Evolutionary conservation across 2,888 invertebrate genomes (phyloP).

Genomic region (Synergus umbraculus): DNA sequence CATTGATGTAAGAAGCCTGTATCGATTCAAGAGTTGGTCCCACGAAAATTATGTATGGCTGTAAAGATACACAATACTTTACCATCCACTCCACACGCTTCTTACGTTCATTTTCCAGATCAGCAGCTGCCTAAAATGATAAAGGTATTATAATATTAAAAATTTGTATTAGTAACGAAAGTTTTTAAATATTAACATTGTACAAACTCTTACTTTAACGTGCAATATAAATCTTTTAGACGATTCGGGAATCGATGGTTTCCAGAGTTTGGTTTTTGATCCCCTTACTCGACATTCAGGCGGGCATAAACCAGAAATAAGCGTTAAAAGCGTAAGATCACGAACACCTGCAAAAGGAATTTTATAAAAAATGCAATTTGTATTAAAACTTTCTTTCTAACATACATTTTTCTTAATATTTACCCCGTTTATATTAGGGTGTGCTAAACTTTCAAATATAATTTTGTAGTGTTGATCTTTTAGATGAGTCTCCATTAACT

Average conservation of each 20-base stretch:
- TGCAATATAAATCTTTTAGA: slow-evolving; percentile 46
- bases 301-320: slow-evolving; percentile 44
- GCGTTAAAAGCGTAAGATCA: slow-evolving; percentile 42
- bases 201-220: slow-evolving; percentile 43
- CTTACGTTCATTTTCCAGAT: too few relatives aligned
- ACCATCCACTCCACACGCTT: too few relatives aligned
- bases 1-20: background rate
- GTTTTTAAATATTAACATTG: too few relatives aligned
- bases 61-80: too few relatives aligned
- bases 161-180: too few relatives aligned
- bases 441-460: background rate
- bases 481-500: background rate
- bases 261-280: slow-evolving; percentile 45
- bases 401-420: background rate
- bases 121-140: too few relatives aligned
- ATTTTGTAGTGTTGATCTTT: background rate
- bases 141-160: too few relatives aligned
- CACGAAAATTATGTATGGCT: too few relatives aligned
- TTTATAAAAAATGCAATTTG: background rate
- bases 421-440: too few relatives aligned
- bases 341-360: slow-evolving; percentile 1
- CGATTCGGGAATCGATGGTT: slow-evolving; percentile 47
- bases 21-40: too few relatives aligned
- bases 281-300: slow-evolving; percentile 40
- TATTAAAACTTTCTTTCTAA: background rate